Percentiles rank a stretch among this genome's conserved stretches.
These are phyloP conservation scores for Ridgeia piscesae DNA, from an alignment of 1,140 invertebrate species.

Conservation along the genomic window DNA sequence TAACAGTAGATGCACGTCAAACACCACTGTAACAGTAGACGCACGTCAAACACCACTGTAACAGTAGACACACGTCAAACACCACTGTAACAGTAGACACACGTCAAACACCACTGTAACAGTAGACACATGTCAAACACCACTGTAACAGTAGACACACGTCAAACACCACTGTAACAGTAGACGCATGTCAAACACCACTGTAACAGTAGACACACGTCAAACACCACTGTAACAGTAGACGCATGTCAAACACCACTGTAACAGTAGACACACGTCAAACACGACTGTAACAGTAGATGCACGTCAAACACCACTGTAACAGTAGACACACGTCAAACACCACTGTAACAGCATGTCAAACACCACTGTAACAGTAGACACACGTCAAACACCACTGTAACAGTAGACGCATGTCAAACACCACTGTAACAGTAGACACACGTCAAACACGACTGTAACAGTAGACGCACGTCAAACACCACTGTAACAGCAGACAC, in stretches of 20 bases:
- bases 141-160: slow-evolving; percentile 43
- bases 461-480: slow-evolving; percentile 21
- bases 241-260: slow-evolving; percentile 54
- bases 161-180: too few relatives aligned
- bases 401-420: slow-evolving; percentile 27
- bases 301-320: slow-evolving; percentile 53
- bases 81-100: slow-evolving; percentile 45
- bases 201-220: slow-evolving; percentile 39
- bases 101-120: too few relatives aligned
- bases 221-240: too few relatives aligned
- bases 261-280: slow-evolving; percentile 30
- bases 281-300: too few relatives aligned
- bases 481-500: too few relatives aligned
- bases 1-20: too few relatives aligned
- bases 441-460: slow-evolving; percentile 54
- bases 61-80: too few relatives aligned
- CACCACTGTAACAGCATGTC: too few relatives aligned
- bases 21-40: slow-evolving; percentile 46
- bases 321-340: slow-evolving; percentile 28
- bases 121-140: slow-evolving; percentile 49
- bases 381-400: slow-evolving; percentile 52
- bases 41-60: too few relatives aligned
- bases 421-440: too few relatives aligned
- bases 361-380: slow-evolving; percentile 49
- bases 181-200: slow-evolving; percentile 50